phyloP scores from a whole-genome alignment of 1,140 invertebrate species.

The Atopsyche davidsoni region DNA sequence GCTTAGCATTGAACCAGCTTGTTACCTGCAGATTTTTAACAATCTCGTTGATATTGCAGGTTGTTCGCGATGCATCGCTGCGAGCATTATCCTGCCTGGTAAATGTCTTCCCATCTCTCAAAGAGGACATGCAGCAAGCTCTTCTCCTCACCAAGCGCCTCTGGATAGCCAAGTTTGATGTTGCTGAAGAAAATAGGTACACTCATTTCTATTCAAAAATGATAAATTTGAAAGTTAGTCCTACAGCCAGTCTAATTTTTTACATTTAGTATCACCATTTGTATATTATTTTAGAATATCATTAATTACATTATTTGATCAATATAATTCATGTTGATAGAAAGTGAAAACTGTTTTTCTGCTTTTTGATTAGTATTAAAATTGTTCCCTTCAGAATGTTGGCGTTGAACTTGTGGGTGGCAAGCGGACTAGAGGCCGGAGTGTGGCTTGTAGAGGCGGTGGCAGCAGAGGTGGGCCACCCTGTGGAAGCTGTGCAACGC shows the following conservation, averaged over 20 bases:
- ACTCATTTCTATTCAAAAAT: slow-evolving; percentile 9
- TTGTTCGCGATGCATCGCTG: slow-evolving; percentile 76
- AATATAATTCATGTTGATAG: background rate
- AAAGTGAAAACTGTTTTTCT: too few species aligned
- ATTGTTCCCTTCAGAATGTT: slow-evolving; percentile 54
- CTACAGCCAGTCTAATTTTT: background rate
- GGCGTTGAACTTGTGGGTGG: slow-evolving; percentile 63
- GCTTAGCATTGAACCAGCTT: too few species aligned
- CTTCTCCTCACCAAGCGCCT: slow-evolving; percentile 62
- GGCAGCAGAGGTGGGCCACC: slow-evolving; percentile 71
- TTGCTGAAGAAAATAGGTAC: slow-evolving; percentile 59
- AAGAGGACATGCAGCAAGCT: slow-evolving; percentile 53
- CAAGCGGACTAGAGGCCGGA: slow-evolving; percentile 52
- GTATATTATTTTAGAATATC: background rate
- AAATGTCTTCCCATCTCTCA: slow-evolving; percentile 57
- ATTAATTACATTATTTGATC: background rate
- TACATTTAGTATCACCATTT: background rate
- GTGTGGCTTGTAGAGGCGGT: slow-evolving; percentile 57
- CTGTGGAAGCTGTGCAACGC: slow-evolving; percentile 70
- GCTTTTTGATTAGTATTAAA: too few species aligned
- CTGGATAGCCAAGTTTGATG: slow-evolving; percentile 74
- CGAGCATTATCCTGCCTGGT: slow-evolving; percentile 63
- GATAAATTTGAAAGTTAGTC: background rate
- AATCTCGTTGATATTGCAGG: slow-evolving; percentile 35
- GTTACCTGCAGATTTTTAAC: background rate